Conservation (phyloP, 2,797 vertebrate species). For the Cirrhinus mrigala region DNA sequence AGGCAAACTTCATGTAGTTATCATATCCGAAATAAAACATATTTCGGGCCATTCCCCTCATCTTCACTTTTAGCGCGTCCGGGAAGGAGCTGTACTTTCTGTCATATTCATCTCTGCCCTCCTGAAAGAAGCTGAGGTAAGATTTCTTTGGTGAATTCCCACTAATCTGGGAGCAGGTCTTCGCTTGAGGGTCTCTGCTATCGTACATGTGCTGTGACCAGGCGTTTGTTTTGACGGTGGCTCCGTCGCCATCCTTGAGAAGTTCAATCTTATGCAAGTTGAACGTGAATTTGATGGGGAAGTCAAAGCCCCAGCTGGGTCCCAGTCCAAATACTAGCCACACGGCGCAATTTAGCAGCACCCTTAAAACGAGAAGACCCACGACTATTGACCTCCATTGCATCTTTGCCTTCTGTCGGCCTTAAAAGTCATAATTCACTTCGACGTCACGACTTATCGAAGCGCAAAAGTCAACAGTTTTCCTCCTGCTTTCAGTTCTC, state of each 20-base stretch:
- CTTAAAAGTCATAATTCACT: conserved; percentile 79
- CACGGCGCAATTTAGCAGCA: conserved; percentile 86
- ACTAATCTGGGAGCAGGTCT: conserved; percentile 62
- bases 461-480: conserved; percentile 2
- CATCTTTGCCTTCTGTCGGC: conserved; percentile 83
- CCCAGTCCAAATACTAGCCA: conserved; percentile 86
- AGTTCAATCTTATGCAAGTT: conserved; percentile 77
- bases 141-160: conserved; percentile 69
- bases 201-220: conserved; percentile 72
- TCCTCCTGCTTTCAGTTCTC: conserved; percentile 51
- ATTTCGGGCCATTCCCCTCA: conserved; percentile 89
- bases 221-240: conserved; percentile 53
- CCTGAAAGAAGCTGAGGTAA: conserved; percentile 82
- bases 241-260: conserved; percentile 68
- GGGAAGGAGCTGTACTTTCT: conserved; percentile 89
- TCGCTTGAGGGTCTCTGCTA: conserved; percentile 39
- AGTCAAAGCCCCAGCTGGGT: conserved; percentile 88
- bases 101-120: conserved; percentile 87
- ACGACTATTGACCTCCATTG: conserved; percentile 94
- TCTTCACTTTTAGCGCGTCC: conserved; percentile 81
- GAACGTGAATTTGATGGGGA: conserved; percentile 77
- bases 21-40: conserved; percentile 98
- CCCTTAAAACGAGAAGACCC: conserved; percentile 88
- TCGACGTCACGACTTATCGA: conserved; percentile 49
- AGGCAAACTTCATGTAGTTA: conserved; percentile 97